Conservation (phyloP, 2,888 invertebrate genomes). For the Micoletzkya japonica region DNA sequence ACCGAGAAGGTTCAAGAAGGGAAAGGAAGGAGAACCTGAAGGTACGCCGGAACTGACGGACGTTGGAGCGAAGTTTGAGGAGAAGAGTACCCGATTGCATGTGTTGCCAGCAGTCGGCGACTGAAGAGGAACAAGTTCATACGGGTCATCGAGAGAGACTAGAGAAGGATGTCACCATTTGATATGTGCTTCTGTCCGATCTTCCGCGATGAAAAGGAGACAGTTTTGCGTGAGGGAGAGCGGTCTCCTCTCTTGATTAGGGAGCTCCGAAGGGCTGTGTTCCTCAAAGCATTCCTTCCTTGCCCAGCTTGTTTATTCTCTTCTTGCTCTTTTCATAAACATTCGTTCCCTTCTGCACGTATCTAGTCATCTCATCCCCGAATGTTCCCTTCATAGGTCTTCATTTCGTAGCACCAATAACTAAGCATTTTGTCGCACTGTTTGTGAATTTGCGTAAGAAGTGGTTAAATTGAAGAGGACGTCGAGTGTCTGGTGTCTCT, state of each 20-base stretch:
- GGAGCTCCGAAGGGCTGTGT: conserved; percentile 64
- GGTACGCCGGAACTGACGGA: conserved; percentile 70
- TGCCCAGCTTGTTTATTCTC: too few species aligned
- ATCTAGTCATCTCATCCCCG: too few species aligned
- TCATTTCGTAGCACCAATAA: too few species aligned
- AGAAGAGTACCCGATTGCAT: conserved; percentile 71
- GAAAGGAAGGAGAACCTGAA: conserved; percentile 62
- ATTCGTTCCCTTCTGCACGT: too few species aligned
- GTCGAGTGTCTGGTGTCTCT: too few species aligned
- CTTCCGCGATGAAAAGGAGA: conserved; percentile 66
- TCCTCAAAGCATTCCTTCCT: too few species aligned
- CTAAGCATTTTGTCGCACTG: too few species aligned
- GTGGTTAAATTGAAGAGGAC: too few species aligned
- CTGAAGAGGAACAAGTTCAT: conserved; percentile 62
- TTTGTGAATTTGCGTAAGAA: too few species aligned
- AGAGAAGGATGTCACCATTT: conserved; percentile 22
- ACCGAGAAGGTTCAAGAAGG: background rate
- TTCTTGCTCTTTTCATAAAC: too few species aligned
- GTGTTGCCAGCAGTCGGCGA: conserved; percentile 70
- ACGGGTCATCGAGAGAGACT: too few species aligned
- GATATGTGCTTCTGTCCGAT: conserved; percentile 35
- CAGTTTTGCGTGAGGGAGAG: conserved; percentile 66
- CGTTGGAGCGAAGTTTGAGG: conserved; percentile 70
- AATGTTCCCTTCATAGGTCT: too few species aligned
- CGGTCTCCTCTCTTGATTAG: conserved; percentile 63